phyloP scores from a whole-genome alignment of 2,113 vertebrate genomes.

The Bungarus multicinctus region DNA sequence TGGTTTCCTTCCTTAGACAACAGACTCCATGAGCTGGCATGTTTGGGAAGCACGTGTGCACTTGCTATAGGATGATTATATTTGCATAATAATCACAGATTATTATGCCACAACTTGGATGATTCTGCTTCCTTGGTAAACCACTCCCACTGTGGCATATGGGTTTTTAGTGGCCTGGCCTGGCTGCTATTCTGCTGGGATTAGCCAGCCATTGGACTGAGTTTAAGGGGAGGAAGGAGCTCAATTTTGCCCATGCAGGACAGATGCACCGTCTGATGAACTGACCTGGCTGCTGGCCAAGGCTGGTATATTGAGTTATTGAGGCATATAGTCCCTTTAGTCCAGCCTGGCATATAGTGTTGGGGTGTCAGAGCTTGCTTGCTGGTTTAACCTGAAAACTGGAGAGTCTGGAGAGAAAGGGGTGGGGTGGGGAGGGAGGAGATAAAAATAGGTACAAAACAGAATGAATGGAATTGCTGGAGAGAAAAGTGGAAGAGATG shows the following conservation, averaged over 20 bases:
- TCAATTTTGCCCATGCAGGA: not conserved
- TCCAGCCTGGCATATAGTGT: not conserved
- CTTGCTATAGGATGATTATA: not conserved
- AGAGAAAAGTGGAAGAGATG: not conserved
- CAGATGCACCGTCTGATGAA: not conserved
- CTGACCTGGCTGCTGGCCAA: not conserved
- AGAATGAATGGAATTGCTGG: not conserved
- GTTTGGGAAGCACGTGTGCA: not conserved
- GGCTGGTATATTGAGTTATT: not conserved
- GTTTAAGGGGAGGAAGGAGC: not conserved
- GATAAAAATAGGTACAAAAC: not conserved
- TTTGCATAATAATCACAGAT: not conserved
- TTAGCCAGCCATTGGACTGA: not conserved
- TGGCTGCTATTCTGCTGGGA: not conserved
- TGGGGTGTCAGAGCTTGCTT: not conserved
- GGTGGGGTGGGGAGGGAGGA: not conserved
- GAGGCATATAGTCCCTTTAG: not conserved
- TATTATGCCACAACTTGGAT: conserved; percentile 12
- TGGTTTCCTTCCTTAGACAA: not conserved
- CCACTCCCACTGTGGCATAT: not conserved
- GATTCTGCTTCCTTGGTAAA: conserved; percentile 9
- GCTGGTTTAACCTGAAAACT: not conserved
- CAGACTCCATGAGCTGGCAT: not conserved
- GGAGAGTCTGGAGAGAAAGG: not conserved
- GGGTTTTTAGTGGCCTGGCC: not conserved